A percentile compares a stretch with the other conserved stretches of the same genome.
These are phyloP conservation scores for Pseudocheirus occidentalis DNA, from an alignment of 2,797 vertebrate species.

Conservation along the genomic window DNA sequence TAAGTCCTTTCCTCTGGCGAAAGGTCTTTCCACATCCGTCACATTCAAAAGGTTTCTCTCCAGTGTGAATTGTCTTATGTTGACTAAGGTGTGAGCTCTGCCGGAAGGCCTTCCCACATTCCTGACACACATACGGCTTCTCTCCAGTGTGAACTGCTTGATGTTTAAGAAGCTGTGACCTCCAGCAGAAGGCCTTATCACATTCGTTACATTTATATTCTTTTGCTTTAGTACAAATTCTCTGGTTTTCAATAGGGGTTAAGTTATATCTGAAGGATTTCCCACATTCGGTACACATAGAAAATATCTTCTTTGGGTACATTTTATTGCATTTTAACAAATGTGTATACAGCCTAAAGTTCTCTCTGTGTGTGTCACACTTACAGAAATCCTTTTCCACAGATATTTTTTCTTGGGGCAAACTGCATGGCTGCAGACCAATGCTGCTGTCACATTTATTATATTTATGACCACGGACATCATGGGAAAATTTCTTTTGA, in stretches of 20 bases:
- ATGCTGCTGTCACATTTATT: background rate
- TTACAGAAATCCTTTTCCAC: background rate
- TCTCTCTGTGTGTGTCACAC: background rate
- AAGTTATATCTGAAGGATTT: background rate
- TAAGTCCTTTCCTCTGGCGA: background rate
- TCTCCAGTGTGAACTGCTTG: slow-evolving; percentile 38
- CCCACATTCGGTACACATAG: background rate
- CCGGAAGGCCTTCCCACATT: slow-evolving; percentile 47
- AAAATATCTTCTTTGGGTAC: background rate
- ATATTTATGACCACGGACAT: background rate
- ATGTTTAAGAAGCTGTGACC: slow-evolving; percentile 13
- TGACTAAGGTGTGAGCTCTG: slow-evolving; percentile 16
- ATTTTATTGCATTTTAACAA: background rate
- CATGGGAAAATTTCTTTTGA: background rate
- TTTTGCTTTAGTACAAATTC: background rate
- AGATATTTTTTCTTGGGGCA: background rate
- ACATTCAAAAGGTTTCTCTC: slow-evolving; percentile 38
- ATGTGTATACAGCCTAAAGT: background rate
- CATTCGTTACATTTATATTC: background rate
- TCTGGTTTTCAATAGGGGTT: background rate
- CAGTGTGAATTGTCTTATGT: slow-evolving; percentile 26
- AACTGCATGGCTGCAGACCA: background rate
- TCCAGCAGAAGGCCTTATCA: background rate
- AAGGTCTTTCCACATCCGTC: background rate
- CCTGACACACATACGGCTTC: slow-evolving; percentile 13